phyloP scores from a whole-genome alignment of 1,140 invertebrate species.

The Philotrypesis tridentata region DNA sequence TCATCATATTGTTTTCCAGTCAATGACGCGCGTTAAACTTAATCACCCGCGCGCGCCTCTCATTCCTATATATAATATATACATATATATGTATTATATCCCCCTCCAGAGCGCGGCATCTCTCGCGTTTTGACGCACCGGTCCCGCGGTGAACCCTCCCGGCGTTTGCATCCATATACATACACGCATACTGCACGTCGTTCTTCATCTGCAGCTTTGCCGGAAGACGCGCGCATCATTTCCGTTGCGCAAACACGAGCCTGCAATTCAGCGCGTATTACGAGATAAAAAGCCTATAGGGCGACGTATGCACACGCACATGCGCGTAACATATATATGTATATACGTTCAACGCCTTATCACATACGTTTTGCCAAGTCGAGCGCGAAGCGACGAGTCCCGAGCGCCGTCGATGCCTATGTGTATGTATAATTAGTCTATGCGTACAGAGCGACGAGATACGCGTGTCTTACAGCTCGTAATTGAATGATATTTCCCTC shows the following conservation, averaged over 20 bases:
- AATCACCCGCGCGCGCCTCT: neutral
- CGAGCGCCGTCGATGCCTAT: too few relatives aligned
- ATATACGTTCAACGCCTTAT: neutral
- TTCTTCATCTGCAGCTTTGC: neutral
- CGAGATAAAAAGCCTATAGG: too few relatives aligned
- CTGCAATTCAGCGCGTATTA: too few relatives aligned
- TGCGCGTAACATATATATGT: too few relatives aligned
- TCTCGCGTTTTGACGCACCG: neutral
- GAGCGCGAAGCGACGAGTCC: neutral
- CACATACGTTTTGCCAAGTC: neutral
- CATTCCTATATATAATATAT: too few relatives aligned
- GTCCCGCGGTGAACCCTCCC: neutral
- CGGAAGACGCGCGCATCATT: neutral
- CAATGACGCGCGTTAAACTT: slow-evolving; percentile 18
- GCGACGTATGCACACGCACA: too few relatives aligned
- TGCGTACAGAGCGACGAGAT: too few relatives aligned
- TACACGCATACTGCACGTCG: too few relatives aligned
- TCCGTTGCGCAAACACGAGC: slow-evolving; percentile 50
- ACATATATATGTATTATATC: too few relatives aligned
- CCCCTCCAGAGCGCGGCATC: neutral
- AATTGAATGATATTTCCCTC: neutral
- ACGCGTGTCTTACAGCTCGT: too few relatives aligned
- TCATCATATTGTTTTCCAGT: slow-evolving; percentile 38
- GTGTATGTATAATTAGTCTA: too few relatives aligned
- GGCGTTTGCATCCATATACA: neutral